Evolutionary conservation across 1,140 invertebrate species (phyloP).

Genomic region (Schlechtendalia chinensis): DNA sequence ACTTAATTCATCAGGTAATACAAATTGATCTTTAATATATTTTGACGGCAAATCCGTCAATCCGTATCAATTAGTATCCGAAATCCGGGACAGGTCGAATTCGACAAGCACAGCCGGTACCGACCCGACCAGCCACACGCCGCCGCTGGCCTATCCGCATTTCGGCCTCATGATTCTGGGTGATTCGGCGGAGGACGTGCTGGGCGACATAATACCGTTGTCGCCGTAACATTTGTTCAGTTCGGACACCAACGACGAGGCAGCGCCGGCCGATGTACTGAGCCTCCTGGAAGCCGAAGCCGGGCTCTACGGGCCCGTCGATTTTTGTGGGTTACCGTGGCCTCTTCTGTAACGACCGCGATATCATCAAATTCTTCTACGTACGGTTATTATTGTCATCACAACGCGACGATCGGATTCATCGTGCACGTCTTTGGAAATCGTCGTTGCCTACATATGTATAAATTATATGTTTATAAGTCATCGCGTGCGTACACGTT

Average conservation of each 20-base stretch:
- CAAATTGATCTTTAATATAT: too few relatives aligned
- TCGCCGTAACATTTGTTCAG: conserved; percentile 58
- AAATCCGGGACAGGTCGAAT: conserved; percentile 56
- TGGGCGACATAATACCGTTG: conserved; percentile 63
- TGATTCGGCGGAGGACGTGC: conserved; percentile 61
- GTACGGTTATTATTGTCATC: too few relatives aligned
- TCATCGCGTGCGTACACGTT: too few relatives aligned
- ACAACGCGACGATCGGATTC: too few relatives aligned
- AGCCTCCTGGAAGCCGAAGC: conserved; percentile 79
- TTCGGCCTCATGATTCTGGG: conserved; percentile 21
- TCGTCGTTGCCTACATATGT: too few relatives aligned
- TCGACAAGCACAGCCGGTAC: conserved; percentile 55
- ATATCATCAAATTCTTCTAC: too few relatives aligned
- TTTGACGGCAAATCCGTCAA: too few relatives aligned
- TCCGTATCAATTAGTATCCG: too few relatives aligned
- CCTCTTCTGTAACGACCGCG: conserved; percentile 65
- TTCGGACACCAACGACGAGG: conserved; percentile 80
- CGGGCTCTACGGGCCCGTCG: conserved; percentile 74
- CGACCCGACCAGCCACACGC: conserved; percentile 51
- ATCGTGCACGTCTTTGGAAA: too few relatives aligned
- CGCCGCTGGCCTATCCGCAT: neutral
- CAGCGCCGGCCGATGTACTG: conserved; percentile 91
- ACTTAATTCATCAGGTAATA: neutral
- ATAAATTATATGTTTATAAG: too few relatives aligned
- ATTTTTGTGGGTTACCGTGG: conserved; percentile 85